Base-by-base conservation (phyloP, 2,797 vertebrate species). In the Pelochelys cantorii region DNA sequence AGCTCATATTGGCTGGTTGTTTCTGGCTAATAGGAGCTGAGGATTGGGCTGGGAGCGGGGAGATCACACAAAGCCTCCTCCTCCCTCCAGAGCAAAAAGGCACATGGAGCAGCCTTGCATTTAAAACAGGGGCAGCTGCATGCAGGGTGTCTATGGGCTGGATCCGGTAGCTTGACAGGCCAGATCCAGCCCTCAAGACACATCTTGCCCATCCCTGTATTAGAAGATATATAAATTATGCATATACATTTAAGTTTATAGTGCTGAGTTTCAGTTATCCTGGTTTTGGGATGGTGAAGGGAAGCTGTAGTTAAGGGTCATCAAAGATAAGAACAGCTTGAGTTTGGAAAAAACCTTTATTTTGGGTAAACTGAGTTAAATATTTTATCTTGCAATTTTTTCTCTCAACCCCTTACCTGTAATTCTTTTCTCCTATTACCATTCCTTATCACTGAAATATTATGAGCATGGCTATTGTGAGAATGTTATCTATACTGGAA, bases 201-300 rank as follows among this genome's bases (percentile, higher is more conserved):
- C 8, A 48, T 48, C 42, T 48, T 48, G 42, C 42, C 42, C 8
- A 48, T 8, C 42, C 7, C 53, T 54, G 20, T 17, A 5, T 48
- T 37, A 83, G n/a, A 80, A 27, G 15, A 68, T 81, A 81, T 12
- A 1, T 83, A 85, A 93, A 84, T 62, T 87, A 90, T 57, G 68
- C 1, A 1, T 75, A 74, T 60, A 4, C 83, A 12, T 59, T 86
- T 0, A 2, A 57, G 78, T 88, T 85, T 82, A n/a, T 79, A 34
- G 3, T 81, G 17, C 34, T 75, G 54, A 13, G 74, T 87, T 75
- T 62, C 82, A 65, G 9, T 89, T 82, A 62, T 81, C n/a, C 14
- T 83, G 22, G 15, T 87, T 89, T 60, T 37, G 71, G 22, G 37
- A 11, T n/a, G 34, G 81, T 80, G 82, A 93, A 87, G n/a, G 31